These are phyloP conservation scores for Palythoa grandiflora DNA, from an alignment of 92 coral and sea anemone genomes.

Conservation along the genomic window DNA sequence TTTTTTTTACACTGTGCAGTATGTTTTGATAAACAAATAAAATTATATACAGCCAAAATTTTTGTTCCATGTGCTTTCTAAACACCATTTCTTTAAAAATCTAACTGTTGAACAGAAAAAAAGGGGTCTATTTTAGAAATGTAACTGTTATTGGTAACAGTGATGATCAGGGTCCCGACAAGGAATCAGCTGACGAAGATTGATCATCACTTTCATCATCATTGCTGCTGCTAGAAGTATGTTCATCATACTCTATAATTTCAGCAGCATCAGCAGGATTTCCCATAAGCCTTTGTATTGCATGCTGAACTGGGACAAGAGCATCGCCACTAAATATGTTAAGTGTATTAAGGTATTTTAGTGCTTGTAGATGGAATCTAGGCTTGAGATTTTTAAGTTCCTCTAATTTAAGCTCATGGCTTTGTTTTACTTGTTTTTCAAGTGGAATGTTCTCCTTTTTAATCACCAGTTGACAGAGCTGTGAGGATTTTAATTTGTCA, in stretches of 20 bases:
- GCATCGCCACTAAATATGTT: constrained; percentile 2
- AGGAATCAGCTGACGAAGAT: constrained; percentile 13
- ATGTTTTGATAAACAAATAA: background rate
- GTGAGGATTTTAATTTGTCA: constrained; percentile 45
- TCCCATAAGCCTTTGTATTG: constrained; percentile 1
- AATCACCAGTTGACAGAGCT: background rate
- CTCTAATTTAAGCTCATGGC: background rate
- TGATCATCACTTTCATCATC: constrained; percentile 12
- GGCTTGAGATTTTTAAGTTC: background rate
- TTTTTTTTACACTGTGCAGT: constrained; percentile 1
- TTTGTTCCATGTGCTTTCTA: background rate
- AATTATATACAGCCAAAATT: constrained; percentile 2
- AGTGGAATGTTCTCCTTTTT: background rate
- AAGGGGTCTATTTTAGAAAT: background rate
- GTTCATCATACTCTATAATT: constrained; percentile 6
- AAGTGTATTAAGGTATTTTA: background rate
- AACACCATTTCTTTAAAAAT: constrained; percentile 2
- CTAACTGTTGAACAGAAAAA: constrained; percentile 3
- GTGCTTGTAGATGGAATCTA: background rate
- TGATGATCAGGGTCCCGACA: constrained; percentile 13
- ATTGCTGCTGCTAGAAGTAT: constrained; percentile 9
- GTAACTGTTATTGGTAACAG: constrained; percentile 4
- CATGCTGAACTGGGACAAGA: background rate
- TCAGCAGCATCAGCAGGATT: constrained; percentile 10
- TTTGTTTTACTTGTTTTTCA: background rate